These are phyloP conservation scores for Coendou prehensilis DNA, from an alignment of 2,797 vertebrate genomes.

Conservation along the genomic window DNA sequence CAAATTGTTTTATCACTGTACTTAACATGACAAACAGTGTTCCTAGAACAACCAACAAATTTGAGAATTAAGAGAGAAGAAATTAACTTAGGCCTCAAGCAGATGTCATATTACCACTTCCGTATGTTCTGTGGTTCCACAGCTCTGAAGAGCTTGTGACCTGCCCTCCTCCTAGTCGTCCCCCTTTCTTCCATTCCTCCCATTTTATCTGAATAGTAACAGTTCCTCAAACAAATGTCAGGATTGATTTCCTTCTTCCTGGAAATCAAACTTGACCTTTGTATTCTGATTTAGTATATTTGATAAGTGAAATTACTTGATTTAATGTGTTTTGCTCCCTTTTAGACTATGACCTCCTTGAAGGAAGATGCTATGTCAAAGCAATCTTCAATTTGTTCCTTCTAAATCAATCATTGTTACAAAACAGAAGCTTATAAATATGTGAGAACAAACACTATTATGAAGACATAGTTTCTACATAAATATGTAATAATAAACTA, in stretches of 20 bases:
- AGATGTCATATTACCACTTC: neutral
- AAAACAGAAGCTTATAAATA: constrained; percentile 11
- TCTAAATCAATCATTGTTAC: neutral
- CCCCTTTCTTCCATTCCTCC: neutral
- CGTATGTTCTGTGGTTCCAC: neutral
- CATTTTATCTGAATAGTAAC: neutral
- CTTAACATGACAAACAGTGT: neutral
- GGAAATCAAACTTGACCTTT: neutral
- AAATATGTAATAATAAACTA: neutral
- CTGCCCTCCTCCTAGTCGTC: neutral
- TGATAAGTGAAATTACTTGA: neutral
- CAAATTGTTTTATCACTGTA: neutral
- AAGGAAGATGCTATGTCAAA: neutral
- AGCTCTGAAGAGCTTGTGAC: neutral
- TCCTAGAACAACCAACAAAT: neutral
- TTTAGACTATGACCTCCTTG: neutral
- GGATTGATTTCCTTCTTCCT: neutral
- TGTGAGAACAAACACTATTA: neutral
- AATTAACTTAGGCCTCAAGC: neutral
- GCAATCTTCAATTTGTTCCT: neutral
- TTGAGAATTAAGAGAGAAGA: neutral
- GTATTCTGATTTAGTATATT: neutral
- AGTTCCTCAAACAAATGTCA: neutral
- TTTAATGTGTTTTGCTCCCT: neutral
- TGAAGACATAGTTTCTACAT: constrained; percentile 4